A percentile compares a stretch with the other conserved stretches of the same genome.
phyloP scores from a whole-genome alignment of 1,140 invertebrate species.

The Microplitis mediator region DNA sequence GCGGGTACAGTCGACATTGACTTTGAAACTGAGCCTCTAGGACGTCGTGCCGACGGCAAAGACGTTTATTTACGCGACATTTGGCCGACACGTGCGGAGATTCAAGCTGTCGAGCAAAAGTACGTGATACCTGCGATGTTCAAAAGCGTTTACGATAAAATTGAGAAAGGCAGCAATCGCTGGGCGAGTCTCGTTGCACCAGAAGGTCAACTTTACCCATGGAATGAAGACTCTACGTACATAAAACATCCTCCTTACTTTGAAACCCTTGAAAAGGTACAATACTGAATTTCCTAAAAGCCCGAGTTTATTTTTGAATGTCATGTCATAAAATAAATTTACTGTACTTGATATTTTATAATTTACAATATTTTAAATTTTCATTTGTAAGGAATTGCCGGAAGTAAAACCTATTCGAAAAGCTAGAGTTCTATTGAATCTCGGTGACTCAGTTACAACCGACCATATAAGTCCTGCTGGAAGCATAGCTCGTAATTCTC shows the following conservation, averaged over 20 bases:
- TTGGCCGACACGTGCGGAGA: slow-evolving; percentile 92
- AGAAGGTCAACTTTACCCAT: slow-evolving; percentile 85
- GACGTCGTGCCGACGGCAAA: slow-evolving; percentile 77
- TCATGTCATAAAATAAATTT: too few relatives aligned
- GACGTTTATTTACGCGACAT: slow-evolving; percentile 88
- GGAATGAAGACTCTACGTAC: slow-evolving; percentile 91
- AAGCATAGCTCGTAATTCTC: slow-evolving; percentile 92
- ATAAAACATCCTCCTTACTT: slow-evolving; percentile 98
- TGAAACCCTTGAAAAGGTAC: slow-evolving; percentile 77
- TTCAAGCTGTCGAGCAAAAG: slow-evolving; percentile 86
- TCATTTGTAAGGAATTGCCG: slow-evolving; percentile 66
- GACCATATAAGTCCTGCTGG: slow-evolving; percentile 99
- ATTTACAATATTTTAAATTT: slow-evolving; percentile 22
- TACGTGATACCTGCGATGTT: slow-evolving; percentile 98
- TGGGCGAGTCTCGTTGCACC: slow-evolving; percentile 88
- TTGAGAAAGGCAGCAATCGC: slow-evolving; percentile 81
- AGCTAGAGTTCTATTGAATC: slow-evolving; percentile 82
- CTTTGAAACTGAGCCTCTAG: slow-evolving; percentile 88
- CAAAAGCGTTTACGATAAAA: slow-evolving; percentile 86
- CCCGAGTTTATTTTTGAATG: too few relatives aligned
- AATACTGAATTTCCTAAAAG: too few relatives aligned
- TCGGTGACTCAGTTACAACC: slow-evolving; percentile 96
- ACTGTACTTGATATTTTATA: neutral
- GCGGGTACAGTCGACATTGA: slow-evolving; percentile 94
- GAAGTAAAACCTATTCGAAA: slow-evolving; percentile 64